Base-by-base conservation (phyloP, 1,140 invertebrate species). In the Eupristina koningsbergeri region DNA sequence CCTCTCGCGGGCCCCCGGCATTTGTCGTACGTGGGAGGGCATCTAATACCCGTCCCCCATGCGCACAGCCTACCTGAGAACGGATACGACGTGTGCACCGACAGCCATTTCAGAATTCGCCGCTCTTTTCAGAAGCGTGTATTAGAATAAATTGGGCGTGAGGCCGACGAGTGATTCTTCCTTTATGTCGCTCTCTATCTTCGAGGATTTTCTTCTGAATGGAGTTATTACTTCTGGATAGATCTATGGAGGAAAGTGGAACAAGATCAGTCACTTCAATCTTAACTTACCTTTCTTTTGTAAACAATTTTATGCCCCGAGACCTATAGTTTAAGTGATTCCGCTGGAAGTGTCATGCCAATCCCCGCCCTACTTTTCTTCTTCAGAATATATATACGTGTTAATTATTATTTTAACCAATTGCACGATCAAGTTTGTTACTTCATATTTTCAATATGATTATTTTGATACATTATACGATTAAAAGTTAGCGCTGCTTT, bases 121-220 rank as follows among this genome's bases (percentile, higher is more conserved):
- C 26, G 50, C 19, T 29, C 73, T 61, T 79, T 78, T 77, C 63
- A 34, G 67, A 45, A 83, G 76, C 64, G 64, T 78, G 82, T n/a
- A 73, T 61, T 73, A 26, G 76, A 83, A 79, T 83, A 83, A 83
- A 84, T 84, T 84, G 69, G 29, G 50, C 76, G 29, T 84, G 39
- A 80, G 79, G 67, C 39, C 31, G 67, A 50, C 29, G 36, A 63
- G 53, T 53, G 83, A 80, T 63, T 34, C 22, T 80, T 61, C 31
- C 31, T 47, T 45, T 39, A 47, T 45, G 77, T 83, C 39, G 0
- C 45, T 36, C 0, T 58, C 34, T 0, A 36, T 76, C 31, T 36
- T 1, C 47, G 34, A 13, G 58, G 29, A 50, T 50, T 82, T 29
- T 47, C 0, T 74, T 1, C 15, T 74, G 67, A 73, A 81, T 63